Evolutionary conservation across 2,797 vertebrate genomes (phyloP), one percentile per base, ranked within the genome.

Genomic region (Miichthys miiuy): DNA sequence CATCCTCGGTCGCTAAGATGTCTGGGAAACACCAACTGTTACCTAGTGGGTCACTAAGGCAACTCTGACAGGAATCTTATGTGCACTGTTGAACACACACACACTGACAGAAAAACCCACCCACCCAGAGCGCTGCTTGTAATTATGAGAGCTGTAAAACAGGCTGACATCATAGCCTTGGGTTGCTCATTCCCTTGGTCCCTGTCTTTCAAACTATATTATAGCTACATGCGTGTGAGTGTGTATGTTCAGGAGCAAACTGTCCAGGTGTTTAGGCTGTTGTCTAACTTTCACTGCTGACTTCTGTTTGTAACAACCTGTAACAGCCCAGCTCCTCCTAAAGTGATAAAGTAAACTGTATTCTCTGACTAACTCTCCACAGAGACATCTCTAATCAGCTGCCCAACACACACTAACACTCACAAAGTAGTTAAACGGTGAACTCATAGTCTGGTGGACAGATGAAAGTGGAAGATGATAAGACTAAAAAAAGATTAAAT

Each of bases 101-200:
- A 83, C 63, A 57, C 66, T 64, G 56, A 79, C 69, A 90, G 75
- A 81, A 38, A 80, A 80, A 90, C 72, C 65, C 81, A 88, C 86
- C 79, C 86, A 85, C 81, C 77, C 74, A 52, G 73, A 81, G 81
- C 67, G 27, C 78, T 72, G 81, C 75, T 85, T 91, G 82, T 92
- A 92, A 92, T 94, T 91, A 93, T 87, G 51, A 87, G 78, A 84
- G 76, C 87, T 81, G 79, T 92, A 92, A 91, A 93, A 90, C 81
- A 79, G 86, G 81, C 86, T 94, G 90, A 92, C 92, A 92, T 93
- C 90, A 92, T 91, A 69, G 82, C 86, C 76, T 82, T 70, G 72
- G 81, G 89, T 83, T 63, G 51, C 79, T 88, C 85, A 80, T 90
- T 84, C 75, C 54, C 78, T 63, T 17, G 50, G 51, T 71, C 62